phyloP scores from a whole-genome alignment of 2,797 vertebrate species.

The Syngnathus rostellatus region DNA sequence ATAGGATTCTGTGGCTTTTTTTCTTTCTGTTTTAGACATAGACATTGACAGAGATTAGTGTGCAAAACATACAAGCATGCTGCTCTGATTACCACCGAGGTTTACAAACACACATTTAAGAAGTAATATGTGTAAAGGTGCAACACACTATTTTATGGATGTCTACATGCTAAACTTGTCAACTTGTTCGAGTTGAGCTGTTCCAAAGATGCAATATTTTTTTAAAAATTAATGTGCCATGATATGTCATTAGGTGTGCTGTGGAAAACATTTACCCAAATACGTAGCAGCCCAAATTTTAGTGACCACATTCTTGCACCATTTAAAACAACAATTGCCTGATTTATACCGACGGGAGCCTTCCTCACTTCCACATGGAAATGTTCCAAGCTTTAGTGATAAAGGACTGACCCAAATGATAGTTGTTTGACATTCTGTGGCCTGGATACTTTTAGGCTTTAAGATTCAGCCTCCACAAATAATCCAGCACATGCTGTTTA shows the following conservation, averaged over 20 bases:
- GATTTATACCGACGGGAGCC: background rate
- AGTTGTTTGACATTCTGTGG: background rate
- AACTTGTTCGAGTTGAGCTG: background rate
- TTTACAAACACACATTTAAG: background rate
- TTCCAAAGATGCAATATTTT: background rate
- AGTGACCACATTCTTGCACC: background rate
- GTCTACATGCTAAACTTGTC: background rate
- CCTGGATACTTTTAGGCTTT: constrained; percentile 1
- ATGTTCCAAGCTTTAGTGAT: background rate
- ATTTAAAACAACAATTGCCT: background rate
- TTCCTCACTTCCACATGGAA: background rate
- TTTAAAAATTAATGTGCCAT: background rate
- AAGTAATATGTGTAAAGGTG: background rate
- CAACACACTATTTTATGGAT: background rate
- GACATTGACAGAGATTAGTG: background rate
- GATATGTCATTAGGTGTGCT: background rate
- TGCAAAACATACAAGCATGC: background rate
- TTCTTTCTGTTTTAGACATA: constrained; percentile 13
- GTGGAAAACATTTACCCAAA: background rate
- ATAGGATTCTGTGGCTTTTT: constrained; percentile 47
- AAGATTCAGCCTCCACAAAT: background rate
- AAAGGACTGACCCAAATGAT: constrained; percentile 4
- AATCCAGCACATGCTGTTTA: constrained; percentile 6
- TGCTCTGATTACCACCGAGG: background rate
- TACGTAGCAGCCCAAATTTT: no score